A percentile compares a stretch with the other conserved stretches of the same genome.
phyloP scores from a whole-genome alignment of 2,113 vertebrate genomes.

The Sander vitreus region DNA sequence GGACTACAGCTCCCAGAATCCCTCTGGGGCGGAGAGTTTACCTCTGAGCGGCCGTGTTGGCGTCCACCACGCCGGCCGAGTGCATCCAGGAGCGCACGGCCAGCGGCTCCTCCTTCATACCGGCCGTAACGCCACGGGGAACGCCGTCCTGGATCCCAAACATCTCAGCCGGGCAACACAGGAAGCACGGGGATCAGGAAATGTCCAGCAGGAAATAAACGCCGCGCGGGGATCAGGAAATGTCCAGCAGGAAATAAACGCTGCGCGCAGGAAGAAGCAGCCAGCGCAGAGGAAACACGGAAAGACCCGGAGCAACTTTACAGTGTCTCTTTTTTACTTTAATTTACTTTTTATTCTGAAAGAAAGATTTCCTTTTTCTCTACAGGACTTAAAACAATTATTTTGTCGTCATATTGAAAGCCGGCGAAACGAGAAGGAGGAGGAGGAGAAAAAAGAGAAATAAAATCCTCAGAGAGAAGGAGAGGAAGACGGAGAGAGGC shows the following conservation, averaged over 20 bases:
- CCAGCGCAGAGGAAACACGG: too few relatives aligned
- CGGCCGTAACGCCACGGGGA: constrained; percentile 67
- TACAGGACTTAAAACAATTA: too few relatives aligned
- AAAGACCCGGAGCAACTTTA: too few relatives aligned
- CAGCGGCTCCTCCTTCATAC: constrained; percentile 79
- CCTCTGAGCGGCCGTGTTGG: constrained; percentile 78
- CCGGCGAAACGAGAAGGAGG: background rate
- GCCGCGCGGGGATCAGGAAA: too few relatives aligned
- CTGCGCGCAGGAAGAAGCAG: too few relatives aligned
- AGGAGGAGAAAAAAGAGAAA: constrained; percentile 36
- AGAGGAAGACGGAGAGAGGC: constrained; percentile 34
- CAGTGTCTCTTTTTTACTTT: too few relatives aligned
- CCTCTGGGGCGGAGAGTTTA: constrained; percentile 55
- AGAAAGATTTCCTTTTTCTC: too few relatives aligned
- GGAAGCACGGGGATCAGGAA: too few relatives aligned
- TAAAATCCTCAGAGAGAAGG: constrained; percentile 70
- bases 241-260: too few relatives aligned
- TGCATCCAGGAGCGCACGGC: constrained; percentile 77
- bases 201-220: too few relatives aligned
- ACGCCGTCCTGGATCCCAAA: constrained; percentile 73
- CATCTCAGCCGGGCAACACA: constrained; percentile 39
- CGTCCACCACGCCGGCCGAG: constrained; percentile 71
- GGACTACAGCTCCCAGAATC: constrained; percentile 68
- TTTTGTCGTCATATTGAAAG: too few relatives aligned
- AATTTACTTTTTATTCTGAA: too few relatives aligned